Evolutionary conservation across 2,113 vertebrate genomes (phyloP).

Genomic region (Epinephelus cyanopodus): DNA sequence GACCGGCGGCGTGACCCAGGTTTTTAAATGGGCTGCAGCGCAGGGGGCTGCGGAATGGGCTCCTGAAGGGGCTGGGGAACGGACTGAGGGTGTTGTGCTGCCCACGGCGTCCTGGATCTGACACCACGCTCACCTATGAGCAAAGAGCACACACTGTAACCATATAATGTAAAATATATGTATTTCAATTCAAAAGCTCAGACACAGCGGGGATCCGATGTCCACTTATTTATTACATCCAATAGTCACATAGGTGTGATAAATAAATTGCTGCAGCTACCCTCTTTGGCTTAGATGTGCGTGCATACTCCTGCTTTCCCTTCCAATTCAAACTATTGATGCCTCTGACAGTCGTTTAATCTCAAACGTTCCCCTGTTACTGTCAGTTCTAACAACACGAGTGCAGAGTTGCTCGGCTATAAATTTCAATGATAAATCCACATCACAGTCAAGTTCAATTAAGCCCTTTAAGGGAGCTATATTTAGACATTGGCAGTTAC

Average conservation of each 20-base stretch:
- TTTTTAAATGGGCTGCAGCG: conserved; percentile 95
- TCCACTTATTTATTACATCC: too few species aligned
- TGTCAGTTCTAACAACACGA: neutral
- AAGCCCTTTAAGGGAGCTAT: conserved; percentile 74
- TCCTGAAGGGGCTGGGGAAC: conserved; percentile 97
- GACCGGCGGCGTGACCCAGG: conserved; percentile 90
- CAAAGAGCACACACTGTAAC: neutral
- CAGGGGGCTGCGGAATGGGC: conserved; percentile 94
- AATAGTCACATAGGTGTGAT: too few species aligned
- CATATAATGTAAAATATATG: neutral
- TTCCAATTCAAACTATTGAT: neutral
- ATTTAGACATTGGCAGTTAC: conserved; percentile 79
- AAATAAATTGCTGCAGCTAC: too few species aligned
- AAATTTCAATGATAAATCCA: conserved; percentile 50
- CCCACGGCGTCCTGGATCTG: conserved; percentile 93
- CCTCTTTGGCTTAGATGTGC: too few species aligned
- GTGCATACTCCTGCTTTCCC: too few species aligned
- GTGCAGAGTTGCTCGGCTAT: neutral
- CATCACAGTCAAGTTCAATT: conserved; percentile 74
- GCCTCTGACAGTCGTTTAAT: neutral
- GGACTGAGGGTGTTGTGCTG: conserved; percentile 95
- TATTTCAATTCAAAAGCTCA: conserved; percentile 10
- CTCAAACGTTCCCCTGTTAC: neutral
- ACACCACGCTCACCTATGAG: conserved; percentile 93
- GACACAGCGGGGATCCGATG: too few species aligned